Conservation (phyloP, 2,888 invertebrate genomes). For the Neoitamus cyanurus region DNA sequence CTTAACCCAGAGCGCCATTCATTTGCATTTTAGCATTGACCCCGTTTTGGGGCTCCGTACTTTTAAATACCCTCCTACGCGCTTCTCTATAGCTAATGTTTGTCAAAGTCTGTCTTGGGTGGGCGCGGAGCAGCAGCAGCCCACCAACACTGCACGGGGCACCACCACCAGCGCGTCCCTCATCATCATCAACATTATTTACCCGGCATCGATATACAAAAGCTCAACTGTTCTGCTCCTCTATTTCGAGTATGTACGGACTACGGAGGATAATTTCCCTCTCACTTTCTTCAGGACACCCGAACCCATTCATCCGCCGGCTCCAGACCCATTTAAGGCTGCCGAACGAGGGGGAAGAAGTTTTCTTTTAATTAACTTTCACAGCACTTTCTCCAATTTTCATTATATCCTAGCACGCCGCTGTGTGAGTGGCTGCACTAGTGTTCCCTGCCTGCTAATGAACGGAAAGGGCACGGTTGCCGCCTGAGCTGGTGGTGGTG, state of each 20-base stretch:
- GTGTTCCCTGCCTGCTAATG: constrained; percentile 45
- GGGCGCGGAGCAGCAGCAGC: neutral
- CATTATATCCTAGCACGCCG: constrained; percentile 44
- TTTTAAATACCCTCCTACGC: constrained; percentile 48
- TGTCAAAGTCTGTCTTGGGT: constrained; percentile 35
- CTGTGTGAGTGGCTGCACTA: constrained; percentile 16
- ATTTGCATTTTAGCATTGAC: constrained; percentile 53
- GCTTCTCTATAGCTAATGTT: constrained; percentile 21
- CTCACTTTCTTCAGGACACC: constrained; percentile 45
- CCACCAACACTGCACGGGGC: constrained; percentile 16
- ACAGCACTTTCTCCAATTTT: constrained; percentile 52
- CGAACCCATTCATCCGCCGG: constrained; percentile 19
- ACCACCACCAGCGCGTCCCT: constrained; percentile 45
- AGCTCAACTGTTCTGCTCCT: constrained; percentile 24
- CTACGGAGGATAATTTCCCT: constrained; percentile 43
- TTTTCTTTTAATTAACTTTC: constrained; percentile 53
- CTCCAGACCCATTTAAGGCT: constrained; percentile 18
- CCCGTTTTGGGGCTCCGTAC: constrained; percentile 50
- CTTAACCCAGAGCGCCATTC: constrained; percentile 49
- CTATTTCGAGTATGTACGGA: constrained; percentile 26
- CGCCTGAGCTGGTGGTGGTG: neutral
- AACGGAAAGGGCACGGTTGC: constrained; percentile 18
- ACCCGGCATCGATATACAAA: constrained; percentile 43
- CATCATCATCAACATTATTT: constrained; percentile 52
- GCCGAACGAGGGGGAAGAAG: constrained; percentile 33